Conservation (phyloP, 2,113 vertebrate genomes). For the Cyanocitta stelleri region DNA sequence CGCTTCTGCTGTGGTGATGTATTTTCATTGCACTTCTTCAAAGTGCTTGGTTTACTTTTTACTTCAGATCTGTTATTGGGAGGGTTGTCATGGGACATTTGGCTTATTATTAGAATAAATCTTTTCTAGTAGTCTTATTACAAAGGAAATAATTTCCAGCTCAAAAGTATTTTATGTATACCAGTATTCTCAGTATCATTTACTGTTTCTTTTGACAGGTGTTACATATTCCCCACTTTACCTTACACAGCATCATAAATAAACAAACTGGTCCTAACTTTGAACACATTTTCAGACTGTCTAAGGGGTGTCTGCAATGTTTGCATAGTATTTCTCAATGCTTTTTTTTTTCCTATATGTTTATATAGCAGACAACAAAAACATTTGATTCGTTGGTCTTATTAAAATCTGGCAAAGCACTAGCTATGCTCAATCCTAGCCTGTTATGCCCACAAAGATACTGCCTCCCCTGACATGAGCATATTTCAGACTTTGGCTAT, state of each 20-base stretch:
- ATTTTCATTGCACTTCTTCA: conserved; percentile 3
- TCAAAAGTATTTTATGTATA: background rate
- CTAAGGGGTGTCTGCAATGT: background rate
- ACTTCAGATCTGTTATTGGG: background rate
- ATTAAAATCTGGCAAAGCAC: background rate
- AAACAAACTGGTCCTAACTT: background rate
- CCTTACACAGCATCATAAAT: background rate
- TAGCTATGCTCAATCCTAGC: background rate
- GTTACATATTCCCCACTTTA: background rate
- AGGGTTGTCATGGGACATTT: background rate
- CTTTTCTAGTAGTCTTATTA: conserved; percentile 18
- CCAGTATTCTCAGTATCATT: background rate
- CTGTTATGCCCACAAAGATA: background rate
- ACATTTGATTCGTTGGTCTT: conserved; percentile 2
- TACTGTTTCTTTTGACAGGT: background rate
- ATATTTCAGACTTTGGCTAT: background rate
- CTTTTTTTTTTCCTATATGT: background rate
- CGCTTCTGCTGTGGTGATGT: background rate
- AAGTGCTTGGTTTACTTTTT: background rate
- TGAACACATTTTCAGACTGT: background rate
- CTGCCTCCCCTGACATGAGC: background rate
- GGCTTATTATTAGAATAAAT: conserved; percentile 43
- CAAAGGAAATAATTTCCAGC: background rate
- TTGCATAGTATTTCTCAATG: background rate
- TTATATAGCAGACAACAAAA: background rate